Evolutionary conservation across 2,888 invertebrate genomes (phyloP), one percentile per base, ranked within the genome.

Genomic region (Tryphoninae sp.): DNA sequence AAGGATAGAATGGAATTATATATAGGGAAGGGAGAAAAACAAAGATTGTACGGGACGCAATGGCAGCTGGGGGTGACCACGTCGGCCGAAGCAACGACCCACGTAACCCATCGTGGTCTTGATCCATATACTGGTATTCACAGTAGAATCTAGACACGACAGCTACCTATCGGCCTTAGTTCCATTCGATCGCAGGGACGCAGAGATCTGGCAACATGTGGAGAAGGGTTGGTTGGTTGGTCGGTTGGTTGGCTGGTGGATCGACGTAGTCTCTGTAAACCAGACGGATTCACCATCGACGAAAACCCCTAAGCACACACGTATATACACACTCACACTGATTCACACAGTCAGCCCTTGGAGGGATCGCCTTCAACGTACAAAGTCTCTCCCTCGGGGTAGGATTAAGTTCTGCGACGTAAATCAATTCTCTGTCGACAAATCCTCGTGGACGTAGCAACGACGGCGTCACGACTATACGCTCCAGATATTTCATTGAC

Each of bases 361-460:
- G 58, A 8, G 13, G 23, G 62, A 64, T 73, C 59, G 80, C 80
- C 82, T 82, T 79, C 79, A 64, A 79, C 62, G 72, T 73, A 68
- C 73, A 55, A 62, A 62, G 51, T 68, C 33, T 65, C 58, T 74
- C 76, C 85, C 86, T 79, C 76, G 33, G 59, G 59, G 68, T 73
- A 86, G 89, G 84, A 88, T 89, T 89, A 89, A 89, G 86, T 85
- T 83, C 86, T 81, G 78, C 72, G 86, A 87, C 88, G 87, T 88
- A 88, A 90, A 90, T 90, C 89, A 90, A 89, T 90, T 89, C 89
- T 85, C 84, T 85, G 86, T 86, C 86, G 88, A 88, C 89, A 89
- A 89, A 89, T 89, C 89, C 87, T 87, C 86, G 84, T 75, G 69
- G 77, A 80, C 80, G 77, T 77, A 33, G 58, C 73, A 53, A 80